Base-by-base conservation (phyloP, 2,113 vertebrate species). In the Kobus ellipsiprymnus region DNA sequence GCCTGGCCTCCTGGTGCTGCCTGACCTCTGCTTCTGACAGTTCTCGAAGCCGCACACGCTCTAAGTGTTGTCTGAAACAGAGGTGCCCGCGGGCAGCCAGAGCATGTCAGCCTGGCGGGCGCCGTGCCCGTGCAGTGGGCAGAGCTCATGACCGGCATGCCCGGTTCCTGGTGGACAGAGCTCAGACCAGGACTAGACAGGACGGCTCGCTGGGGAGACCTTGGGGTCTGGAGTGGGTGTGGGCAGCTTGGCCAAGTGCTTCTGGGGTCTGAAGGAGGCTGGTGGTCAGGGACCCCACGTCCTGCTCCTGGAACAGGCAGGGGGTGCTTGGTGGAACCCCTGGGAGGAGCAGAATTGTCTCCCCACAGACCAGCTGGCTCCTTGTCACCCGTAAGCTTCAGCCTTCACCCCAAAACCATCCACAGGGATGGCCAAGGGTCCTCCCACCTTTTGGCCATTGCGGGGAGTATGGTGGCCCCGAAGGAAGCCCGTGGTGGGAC, bases 21-120 rank as follows among this genome's bases (percentile, higher is more conserved):
- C 97, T 93, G 40, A 99, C 93, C 80, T 99, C 99, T 2, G 98
- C 97, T 3, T 97, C 96, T 2, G 98, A 99, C 85, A 99, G 85
- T 67, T 98, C 98, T 48, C 97, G 98, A 89, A 99, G 99, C 82
- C 98, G 99, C 3, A 99, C 99, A 95, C 99, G 99, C 50, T 98
- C 97, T 30, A 99, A 91, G 96, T 99, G 99, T 25, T 98, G 99
- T 94, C 99, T 99, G 96, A 62, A 98, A 98, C 9, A 96, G 36
- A 98, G 98, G 93, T 3, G 3, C 46, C 2, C 19, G 0, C 36
- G 50, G 85, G 74, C 33, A 48, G 29, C 87, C 77, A 6, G n/a
- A 54, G 64, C 0, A 6, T 15, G 55, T 27, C 12, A 1, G 30
- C 60, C 5, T 5, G 9, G 40, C 8, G 7, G 54, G 33, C 29